A percentile compares a stretch with the other conserved stretches of the same genome.
Evolutionary conservation across 2,888 invertebrate species (phyloP).

Genomic region (Clunio marinus): DNA sequence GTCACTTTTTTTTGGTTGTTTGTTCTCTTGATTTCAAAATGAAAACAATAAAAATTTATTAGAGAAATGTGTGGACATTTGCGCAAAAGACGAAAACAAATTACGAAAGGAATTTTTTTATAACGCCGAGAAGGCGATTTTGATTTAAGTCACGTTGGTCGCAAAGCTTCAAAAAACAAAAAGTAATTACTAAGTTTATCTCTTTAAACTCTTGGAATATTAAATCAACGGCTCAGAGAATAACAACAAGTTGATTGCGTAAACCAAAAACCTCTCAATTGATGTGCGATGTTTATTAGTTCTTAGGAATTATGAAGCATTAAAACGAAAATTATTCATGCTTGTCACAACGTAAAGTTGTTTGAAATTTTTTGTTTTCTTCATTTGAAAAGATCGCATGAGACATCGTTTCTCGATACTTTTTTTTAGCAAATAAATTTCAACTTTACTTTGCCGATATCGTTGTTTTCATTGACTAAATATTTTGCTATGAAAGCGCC

Average conservation of each 20-base stretch:
- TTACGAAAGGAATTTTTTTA: neutral
- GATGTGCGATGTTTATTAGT: neutral
- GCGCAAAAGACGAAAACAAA: neutral
- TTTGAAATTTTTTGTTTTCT: too few species aligned
- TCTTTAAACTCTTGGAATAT: neutral
- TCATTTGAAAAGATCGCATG: too few species aligned
- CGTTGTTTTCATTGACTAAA: too few species aligned
- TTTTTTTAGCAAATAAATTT: neutral
- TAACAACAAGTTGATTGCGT: neutral
- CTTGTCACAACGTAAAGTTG: neutral
- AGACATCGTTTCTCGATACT: neutral
- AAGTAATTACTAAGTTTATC: too few species aligned
- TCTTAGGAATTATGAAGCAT: too few species aligned
- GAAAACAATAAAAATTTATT: conserved; percentile 3
- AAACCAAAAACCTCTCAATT: neutral
- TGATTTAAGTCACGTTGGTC: too few species aligned
- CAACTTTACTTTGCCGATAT: neutral
- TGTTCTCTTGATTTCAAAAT: too few species aligned
- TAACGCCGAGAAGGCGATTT: too few species aligned
- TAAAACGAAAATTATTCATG: neutral
- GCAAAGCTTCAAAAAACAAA: too few species aligned
- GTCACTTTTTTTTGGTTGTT: too few species aligned
- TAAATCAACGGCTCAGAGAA: neutral
- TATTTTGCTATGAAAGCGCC: neutral
- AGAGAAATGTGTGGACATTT: neutral